Conservation (phyloP, 53 echinoderm and acorn worm species). For the Zoroaster sp. region DNA sequence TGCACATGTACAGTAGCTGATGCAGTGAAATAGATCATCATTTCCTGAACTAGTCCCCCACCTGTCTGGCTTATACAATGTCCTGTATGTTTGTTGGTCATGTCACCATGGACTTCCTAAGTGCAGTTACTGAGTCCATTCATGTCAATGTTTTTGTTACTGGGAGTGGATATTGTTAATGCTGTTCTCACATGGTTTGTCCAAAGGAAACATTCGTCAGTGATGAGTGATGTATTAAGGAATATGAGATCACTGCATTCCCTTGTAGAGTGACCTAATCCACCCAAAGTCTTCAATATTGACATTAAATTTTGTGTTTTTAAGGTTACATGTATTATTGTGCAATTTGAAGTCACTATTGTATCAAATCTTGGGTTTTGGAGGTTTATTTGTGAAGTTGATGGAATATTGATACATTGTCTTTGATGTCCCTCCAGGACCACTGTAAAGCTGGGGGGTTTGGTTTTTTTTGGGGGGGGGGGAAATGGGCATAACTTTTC, state of each 20-base stretch:
- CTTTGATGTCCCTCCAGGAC: too few relatives aligned
- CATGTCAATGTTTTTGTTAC: not conserved
- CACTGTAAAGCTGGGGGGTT: too few relatives aligned
- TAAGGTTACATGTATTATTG: too few relatives aligned
- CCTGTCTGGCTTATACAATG: not conserved
- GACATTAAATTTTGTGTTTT: too few relatives aligned
- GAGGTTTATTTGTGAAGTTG: too few relatives aligned
- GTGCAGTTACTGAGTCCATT: not conserved
- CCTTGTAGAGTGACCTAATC: not conserved
- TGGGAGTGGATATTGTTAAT: not conserved
- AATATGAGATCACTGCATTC: not conserved
- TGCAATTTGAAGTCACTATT: too few relatives aligned
- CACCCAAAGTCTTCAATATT: too few relatives aligned
- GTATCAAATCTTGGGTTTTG: too few relatives aligned
- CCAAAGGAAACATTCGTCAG: not conserved
- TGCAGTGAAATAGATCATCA: not conserved
- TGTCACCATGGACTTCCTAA: not conserved
- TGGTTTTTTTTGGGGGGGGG: too few relatives aligned
- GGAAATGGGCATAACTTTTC: too few relatives aligned
- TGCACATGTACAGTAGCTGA: too few relatives aligned
- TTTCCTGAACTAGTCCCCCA: not conserved
- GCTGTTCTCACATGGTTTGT: not conserved
- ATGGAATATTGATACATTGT: too few relatives aligned
- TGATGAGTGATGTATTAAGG: not conserved
- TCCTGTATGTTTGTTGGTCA: not conserved